Evolutionary conservation across 2,888 invertebrate genomes (phyloP).

Genomic region (Octonoba sinensis): DNA sequence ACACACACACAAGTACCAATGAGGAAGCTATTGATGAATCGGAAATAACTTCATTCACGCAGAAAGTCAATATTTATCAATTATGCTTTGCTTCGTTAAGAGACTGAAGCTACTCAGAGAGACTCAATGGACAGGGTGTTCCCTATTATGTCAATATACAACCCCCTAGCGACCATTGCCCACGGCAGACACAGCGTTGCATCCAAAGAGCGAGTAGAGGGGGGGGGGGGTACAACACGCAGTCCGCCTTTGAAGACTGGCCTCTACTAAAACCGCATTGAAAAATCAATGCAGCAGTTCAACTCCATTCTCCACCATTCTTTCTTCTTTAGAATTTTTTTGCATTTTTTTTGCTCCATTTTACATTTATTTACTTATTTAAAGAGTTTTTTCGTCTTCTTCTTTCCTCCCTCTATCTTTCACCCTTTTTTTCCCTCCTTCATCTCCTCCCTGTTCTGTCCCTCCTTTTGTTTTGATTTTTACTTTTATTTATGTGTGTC

Average conservation of each 20-base stretch:
- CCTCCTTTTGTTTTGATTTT: slow-evolving; percentile 16
- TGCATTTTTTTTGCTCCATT: slow-evolving; percentile 27
- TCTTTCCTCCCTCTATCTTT: slow-evolving; percentile 6
- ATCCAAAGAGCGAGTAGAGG: slow-evolving; percentile 33
- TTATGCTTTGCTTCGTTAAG: no score
- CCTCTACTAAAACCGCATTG: slow-evolving; percentile 62
- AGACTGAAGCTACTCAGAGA: no score
- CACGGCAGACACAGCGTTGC: slow-evolving; percentile 47
- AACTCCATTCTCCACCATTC: slow-evolving; percentile 45
- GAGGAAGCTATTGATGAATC: no score
- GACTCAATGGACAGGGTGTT: no score
- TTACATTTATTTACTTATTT: slow-evolving; percentile 60
- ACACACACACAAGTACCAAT: no score
- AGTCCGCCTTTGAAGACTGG: slow-evolving; percentile 38
- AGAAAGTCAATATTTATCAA: no score
- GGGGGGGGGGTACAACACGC: slow-evolving; percentile 44
- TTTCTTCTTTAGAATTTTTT: slow-evolving; percentile 6
- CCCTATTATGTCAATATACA: slow-evolving; percentile 24
- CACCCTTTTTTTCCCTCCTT: slow-evolving; percentile 26
- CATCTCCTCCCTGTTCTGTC: slow-evolving; percentile 16
- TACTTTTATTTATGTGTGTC: slow-evolving; percentile 20
- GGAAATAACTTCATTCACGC: no score
- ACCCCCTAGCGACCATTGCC: slow-evolving; percentile 56
- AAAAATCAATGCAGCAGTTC: slow-evolving; percentile 64
- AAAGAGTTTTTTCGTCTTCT: slow-evolving; percentile 23